Evolutionary conservation across 2,797 vertebrate species (phyloP), one percentile per base, ranked within the genome.

Genomic region (Melanotaenia boesemani): DNA sequence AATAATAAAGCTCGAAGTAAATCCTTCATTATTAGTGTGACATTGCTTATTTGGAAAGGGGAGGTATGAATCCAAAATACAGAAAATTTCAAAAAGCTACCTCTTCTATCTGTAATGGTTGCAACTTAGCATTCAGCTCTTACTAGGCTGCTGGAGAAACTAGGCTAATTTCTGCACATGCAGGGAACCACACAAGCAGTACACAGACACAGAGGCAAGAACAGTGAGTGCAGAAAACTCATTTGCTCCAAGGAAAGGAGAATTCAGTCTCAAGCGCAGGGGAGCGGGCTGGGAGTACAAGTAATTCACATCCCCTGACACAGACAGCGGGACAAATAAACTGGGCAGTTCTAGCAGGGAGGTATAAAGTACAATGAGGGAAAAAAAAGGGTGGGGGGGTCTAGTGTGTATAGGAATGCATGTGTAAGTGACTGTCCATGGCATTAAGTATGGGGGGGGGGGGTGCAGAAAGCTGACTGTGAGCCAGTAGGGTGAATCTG

Each of bases 231-330:
- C 59, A 91, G 79, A 86, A 84, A 88, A 83, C 26, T 80, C 83
- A 87, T 90, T 92, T 85, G 81, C 87, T 91, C 83, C 66, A 11
- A 89, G 86, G 83, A 81, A 80, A 87, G 76, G 74, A 86, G 82
- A 91, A 85, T 72, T 85, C 63, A 74, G 80, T 76, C 74, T 81
- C 56, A 52, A 71, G 83, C 74, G 41, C 79, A 37, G 78, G 36
- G 84, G 78, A 78, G 28, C 6, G 39, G 87, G 83, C 76, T 85
- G 83, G 79, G 79, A 83, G 89, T 76, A 87, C 89, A 89, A 91
- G 93, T 91, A 90, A 90, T 86, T 92, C 87, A 91, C 90, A 90
- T 90, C 85, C 82, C 48, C 89, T 32, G 52, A 88, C 86, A 88
- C 86, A 91, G 82, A 86, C 85, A 89, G 74, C 16, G 26, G 85